A percentile compares a stretch with the other conserved stretches of the same genome.
phyloP scores from a whole-genome alignment of 2,113 vertebrate species.

The Crotalus helleri region DNA sequence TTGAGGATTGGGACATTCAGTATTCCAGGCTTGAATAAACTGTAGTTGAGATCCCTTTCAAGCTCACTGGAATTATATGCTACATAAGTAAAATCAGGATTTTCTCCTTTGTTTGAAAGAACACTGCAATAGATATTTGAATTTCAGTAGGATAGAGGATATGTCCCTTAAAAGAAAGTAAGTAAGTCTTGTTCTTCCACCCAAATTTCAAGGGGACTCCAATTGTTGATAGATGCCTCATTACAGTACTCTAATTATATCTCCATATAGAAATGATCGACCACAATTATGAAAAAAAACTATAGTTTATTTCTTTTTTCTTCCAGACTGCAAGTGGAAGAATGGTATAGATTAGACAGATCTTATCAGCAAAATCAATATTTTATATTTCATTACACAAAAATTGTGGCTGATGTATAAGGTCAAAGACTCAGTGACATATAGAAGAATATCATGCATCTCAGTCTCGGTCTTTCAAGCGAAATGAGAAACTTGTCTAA shows the following conservation, averaged over 20 bases:
- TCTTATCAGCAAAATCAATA: constrained; percentile 36
- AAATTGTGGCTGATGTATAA: constrained; percentile 26
- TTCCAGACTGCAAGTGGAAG: not conserved
- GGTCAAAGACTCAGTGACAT: constrained; percentile 5
- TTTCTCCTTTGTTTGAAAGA: not conserved
- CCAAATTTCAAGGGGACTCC: not conserved
- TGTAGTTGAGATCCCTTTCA: not conserved
- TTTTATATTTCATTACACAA: constrained; percentile 39
- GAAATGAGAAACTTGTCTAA: not conserved
- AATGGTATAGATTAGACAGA: constrained; percentile 12
- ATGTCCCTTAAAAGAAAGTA: not conserved
- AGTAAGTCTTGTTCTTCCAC: not conserved
- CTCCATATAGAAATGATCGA: not conserved
- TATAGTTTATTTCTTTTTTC: constrained; percentile 19
- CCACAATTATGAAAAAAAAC: not conserved
- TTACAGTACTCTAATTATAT: not conserved
- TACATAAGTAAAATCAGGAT: not conserved
- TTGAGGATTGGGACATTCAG: not conserved
- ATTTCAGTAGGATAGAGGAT: not conserved
- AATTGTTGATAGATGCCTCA: not conserved
- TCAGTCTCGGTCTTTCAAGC: not conserved
- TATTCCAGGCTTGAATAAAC: not conserved
- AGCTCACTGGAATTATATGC: not conserved
- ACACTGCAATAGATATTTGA: not conserved
- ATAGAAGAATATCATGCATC: constrained; percentile 1